A percentile compares a stretch with the other conserved stretches of the same genome.
Conservation (phyloP, 2,888 invertebrate species). For the Sepioteuthis lessoniana region DNA sequence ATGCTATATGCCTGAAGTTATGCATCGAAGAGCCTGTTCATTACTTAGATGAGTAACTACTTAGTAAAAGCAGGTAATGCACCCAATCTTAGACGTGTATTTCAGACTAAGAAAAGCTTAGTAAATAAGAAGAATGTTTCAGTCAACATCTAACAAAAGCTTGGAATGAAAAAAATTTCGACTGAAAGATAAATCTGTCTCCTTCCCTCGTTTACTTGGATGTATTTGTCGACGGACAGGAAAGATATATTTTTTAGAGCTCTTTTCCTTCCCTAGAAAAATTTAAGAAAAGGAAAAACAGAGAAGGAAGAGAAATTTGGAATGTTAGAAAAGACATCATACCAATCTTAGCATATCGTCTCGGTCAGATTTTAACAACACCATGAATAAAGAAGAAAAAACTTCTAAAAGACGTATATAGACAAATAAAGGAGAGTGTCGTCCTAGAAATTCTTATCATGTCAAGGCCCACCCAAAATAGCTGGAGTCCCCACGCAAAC, state of each 20-base stretch:
- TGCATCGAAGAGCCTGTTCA: no score
- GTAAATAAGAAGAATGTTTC: not conserved
- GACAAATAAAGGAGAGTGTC: not conserved
- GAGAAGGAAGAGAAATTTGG: not conserved
- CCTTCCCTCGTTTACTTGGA: not conserved
- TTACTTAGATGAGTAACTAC: no score
- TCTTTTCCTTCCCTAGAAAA: not conserved
- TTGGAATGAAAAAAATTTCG: not conserved
- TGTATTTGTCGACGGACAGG: not conserved
- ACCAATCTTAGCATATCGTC: not conserved
- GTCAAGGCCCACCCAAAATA: slow-evolving; percentile 20
- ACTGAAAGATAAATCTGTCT: not conserved
- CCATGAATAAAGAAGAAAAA: not conserved
- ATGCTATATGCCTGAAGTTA: no score
- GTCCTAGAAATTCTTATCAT: slow-evolving; percentile 33
- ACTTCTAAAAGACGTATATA: not conserved
- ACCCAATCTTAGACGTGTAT: no score
- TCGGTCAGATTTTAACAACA: not conserved
- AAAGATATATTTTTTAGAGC: not conserved
- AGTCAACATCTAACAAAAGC: not conserved
- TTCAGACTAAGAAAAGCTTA: not conserved
- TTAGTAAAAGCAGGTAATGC: no score
- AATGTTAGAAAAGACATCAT: not conserved
- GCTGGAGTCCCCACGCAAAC: slow-evolving; percentile 1
- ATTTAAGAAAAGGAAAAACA: not conserved